phyloP scores from a whole-genome alignment of 64 coral and sea anemone species.

The Dendrophyllia cribrosa region DNA sequence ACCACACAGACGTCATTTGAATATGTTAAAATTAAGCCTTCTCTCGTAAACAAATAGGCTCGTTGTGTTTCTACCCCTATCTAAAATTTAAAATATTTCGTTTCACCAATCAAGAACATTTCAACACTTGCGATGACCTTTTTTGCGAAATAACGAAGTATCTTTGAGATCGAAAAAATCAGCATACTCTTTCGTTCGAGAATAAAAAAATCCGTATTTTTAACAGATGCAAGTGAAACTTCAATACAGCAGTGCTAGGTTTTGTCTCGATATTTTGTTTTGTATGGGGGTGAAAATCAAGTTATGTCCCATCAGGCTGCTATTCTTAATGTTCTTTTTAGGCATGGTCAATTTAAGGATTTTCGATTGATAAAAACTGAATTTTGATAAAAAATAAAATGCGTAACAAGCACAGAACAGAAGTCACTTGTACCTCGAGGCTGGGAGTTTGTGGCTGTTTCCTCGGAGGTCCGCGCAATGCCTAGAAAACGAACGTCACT shows the following conservation, averaged over 20 bases:
- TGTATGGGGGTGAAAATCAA: neutral
- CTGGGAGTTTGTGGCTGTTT: constrained; percentile 25
- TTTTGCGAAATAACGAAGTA: constrained; percentile 49
- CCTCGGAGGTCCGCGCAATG: constrained; percentile 78
- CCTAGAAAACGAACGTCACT: neutral
- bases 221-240: neutral
- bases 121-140: neutral
- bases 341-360: neutral
- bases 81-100: constrained; percentile 40
- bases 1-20: neutral
- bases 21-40: constrained; percentile 22
- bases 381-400: constrained; percentile 28
- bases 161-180: neutral
- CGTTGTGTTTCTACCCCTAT: constrained; percentile 75
- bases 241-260: neutral
- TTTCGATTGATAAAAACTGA: neutral
- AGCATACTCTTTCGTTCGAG: neutral
- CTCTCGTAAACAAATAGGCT: neutral
- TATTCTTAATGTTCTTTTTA: neutral
- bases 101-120: neutral
- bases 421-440: neutral
- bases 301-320: neutral
- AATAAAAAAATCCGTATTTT: neutral
- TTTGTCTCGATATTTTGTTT: neutral
- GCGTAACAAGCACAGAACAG: constrained; percentile 57